These are phyloP conservation scores for Naja naja DNA, from an alignment of 2,113 vertebrate genomes.

Conservation along the genomic window DNA sequence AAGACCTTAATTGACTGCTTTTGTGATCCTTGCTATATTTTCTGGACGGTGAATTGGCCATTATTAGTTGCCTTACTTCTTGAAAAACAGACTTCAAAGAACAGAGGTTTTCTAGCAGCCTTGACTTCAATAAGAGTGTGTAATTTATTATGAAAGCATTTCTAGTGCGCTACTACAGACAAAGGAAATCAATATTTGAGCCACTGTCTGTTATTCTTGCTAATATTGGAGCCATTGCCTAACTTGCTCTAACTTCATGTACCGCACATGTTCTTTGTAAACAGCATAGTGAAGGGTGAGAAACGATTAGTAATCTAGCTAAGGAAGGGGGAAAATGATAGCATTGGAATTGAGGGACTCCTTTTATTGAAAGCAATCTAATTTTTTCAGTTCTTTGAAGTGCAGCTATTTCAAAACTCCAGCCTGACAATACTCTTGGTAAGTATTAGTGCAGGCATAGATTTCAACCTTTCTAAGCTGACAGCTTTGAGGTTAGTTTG, in stretches of 20 bases:
- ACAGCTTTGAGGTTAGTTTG: not conserved
- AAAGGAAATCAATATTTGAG: conserved; percentile 37
- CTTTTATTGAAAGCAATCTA: conserved; percentile 9
- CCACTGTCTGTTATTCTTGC: conserved; percentile 10
- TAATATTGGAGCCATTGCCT: conserved; percentile 2
- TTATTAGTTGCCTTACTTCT: conserved; percentile 16
- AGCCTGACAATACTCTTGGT: not conserved
- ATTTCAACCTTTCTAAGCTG: not conserved
- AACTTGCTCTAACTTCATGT: not conserved
- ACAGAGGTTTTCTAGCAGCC: not conserved
- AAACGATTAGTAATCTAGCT: conserved; percentile 25
- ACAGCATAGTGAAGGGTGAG: not conserved
- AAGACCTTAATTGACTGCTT: not conserved
- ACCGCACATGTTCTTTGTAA: conserved; percentile 23
- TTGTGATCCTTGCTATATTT: accelerated
- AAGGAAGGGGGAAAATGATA: not conserved
- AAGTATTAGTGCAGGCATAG: not conserved
- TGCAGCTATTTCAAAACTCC: not conserved
- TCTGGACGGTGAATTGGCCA: accelerated
- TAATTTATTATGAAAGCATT: conserved; percentile 43
- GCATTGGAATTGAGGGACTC: not conserved
- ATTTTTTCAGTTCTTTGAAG: conserved; percentile 13
- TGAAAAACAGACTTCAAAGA: conserved; percentile 27
- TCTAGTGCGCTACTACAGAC: not conserved
- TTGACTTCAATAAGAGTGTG: not conserved